Base-by-base conservation (phyloP, 1,140 invertebrate species). In the Brachionus rotundiformis region DNA sequence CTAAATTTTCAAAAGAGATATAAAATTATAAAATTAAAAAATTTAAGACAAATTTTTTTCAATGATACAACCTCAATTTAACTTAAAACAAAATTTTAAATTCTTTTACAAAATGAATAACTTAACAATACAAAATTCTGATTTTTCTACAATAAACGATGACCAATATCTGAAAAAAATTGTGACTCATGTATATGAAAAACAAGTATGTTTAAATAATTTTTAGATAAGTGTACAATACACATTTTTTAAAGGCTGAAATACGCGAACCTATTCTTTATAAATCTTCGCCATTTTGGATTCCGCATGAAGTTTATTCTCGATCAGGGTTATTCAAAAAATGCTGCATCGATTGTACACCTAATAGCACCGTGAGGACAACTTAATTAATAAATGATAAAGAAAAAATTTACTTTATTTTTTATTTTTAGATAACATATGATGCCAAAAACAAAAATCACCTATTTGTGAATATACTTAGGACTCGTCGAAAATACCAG, bases 301-400 rank as follows among this genome's bases (percentile, higher is more conserved):
- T 73, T 29, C 36, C 36, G 1, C 19, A 73, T 41, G 41, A 73
- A 11, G 44, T 73, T 25, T 73, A 73, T 23, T 27, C 19, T 13
- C 16, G 44, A 73, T 73, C 68, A 8, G 68, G 19, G 23, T 25
- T 73, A 27, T 73, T 73, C 13, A 73, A 73, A 73, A 73, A 73
- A 44, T 73, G 68, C 29, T 73, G 68, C 19, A 73, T 73, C 36
- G 68, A 73, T 25, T 73, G 68, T 19, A 44, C 36, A 8, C 19
- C 68, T 13, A 73, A 73, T 44, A 73, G 68, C 39, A 73, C 36
- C n/a, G 68, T 73, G n/a, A 63, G 23, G 36, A 41, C 2, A 2
- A 71, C 47, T 54, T 0, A 23, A n/a, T 39, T 36, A 71, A 39
- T 16, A 19, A 39, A 16, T 23, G 16, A 7, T 6, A 71, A 36